These are phyloP conservation scores for Cheirogaleus major DNA, from an alignment of 2,797 vertebrate genomes.

Conservation along the genomic window DNA sequence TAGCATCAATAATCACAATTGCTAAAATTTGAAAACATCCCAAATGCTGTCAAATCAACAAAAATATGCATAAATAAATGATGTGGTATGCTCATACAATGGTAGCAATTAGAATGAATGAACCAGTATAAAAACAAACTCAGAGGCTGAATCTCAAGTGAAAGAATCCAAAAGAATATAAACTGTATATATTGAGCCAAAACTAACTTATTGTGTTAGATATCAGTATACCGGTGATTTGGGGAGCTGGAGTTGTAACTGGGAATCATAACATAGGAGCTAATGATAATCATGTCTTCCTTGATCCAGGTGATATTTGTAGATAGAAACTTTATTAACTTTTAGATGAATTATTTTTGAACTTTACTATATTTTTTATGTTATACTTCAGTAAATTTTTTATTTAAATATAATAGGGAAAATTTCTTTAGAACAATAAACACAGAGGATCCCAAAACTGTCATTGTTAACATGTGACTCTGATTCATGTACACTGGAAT, in stretches of 20 bases:
- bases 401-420: background rate
- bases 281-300: background rate
- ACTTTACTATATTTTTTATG: background rate
- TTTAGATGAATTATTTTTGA: background rate
- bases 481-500: background rate
- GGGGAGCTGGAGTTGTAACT: background rate
- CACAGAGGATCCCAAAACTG: background rate
- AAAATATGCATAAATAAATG: background rate
- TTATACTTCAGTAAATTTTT: background rate
- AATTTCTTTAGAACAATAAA: background rate
- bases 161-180: background rate
- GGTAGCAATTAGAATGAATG: background rate
- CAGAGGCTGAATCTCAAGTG: background rate
- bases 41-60: background rate
- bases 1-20: background rate
- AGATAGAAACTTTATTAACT: background rate
- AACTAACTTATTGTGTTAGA: background rate
- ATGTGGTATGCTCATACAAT: background rate
- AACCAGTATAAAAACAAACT: background rate
- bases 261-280: accelerated
- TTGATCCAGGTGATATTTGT: background rate
- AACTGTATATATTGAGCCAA: background rate
- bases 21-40: background rate
- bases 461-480: background rate
- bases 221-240: background rate